phyloP scores from a whole-genome alignment of 2,888 invertebrate species.

The Blastobasis adustella region DNA sequence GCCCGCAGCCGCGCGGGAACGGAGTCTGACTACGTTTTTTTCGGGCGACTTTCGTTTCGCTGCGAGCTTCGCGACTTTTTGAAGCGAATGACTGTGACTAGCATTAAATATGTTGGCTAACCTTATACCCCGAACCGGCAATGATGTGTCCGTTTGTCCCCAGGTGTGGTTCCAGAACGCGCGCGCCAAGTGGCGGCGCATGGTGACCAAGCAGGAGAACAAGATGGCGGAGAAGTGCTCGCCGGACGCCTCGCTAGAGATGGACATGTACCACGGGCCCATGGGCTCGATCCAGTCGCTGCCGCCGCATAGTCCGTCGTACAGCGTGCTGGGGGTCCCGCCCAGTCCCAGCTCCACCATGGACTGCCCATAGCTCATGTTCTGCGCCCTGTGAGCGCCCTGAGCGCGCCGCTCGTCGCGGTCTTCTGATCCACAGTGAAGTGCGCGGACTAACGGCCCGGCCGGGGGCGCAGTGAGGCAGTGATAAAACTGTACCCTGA shows the following conservation, averaged over 20 bases:
- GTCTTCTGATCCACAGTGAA: background rate
- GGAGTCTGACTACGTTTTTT: background rate
- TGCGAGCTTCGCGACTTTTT: slow-evolving; percentile 26
- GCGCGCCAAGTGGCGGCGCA: slow-evolving; percentile 93
- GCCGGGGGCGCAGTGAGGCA: background rate
- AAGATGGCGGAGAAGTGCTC: slow-evolving; percentile 82
- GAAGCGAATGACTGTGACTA: slow-evolving; percentile 10
- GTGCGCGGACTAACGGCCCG: background rate
- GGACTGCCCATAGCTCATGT: slow-evolving; percentile 80
- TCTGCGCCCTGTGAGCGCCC: slow-evolving; percentile 61
- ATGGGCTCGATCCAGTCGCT: slow-evolving; percentile 79
- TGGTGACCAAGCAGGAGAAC: slow-evolving; percentile 87
- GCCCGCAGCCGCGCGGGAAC: slow-evolving; percentile 19
- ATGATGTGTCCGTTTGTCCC: slow-evolving; percentile 48
- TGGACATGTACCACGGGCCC: slow-evolving; percentile 78
- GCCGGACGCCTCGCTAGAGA: slow-evolving; percentile 76
- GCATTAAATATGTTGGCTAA: slow-evolving; percentile 3
- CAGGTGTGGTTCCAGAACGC: slow-evolving; percentile 98
- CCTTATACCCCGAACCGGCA: slow-evolving; percentile 32
- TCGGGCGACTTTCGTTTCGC: slow-evolving; percentile 35
- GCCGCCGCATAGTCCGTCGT: slow-evolving; percentile 81
- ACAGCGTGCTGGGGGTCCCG: slow-evolving; percentile 78
- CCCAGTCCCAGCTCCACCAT: slow-evolving; percentile 80
- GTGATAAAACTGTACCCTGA: background rate
- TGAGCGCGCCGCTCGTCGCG: slow-evolving; percentile 2